Conservation (phyloP, 2,888 invertebrate genomes). For the Phortica magna region DNA sequence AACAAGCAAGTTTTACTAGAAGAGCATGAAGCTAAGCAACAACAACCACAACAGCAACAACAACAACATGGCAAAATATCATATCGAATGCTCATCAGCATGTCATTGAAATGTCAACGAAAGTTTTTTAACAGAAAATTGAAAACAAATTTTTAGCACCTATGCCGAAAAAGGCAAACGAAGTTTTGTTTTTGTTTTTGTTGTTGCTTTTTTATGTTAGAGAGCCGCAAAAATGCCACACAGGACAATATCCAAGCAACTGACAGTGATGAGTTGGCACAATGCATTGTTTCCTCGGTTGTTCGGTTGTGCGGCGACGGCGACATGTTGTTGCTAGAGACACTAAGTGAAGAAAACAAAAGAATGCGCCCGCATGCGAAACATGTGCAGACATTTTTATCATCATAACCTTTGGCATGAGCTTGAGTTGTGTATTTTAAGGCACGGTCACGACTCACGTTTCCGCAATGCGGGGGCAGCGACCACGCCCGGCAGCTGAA, state of each 20-base stretch:
- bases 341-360: neutral
- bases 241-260: neutral
- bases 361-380: neutral
- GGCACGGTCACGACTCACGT: neutral
- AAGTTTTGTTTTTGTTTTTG: slow-evolving; percentile 1
- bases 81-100: slow-evolving; percentile 15
- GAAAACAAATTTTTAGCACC: slow-evolving; percentile 32
- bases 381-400: slow-evolving; percentile 19
- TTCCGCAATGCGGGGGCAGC: neutral
- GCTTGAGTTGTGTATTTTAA: neutral
- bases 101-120: slow-evolving; percentile 25
- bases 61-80: neutral
- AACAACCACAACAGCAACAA: neutral
- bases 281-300: neutral
- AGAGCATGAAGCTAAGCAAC: neutral
- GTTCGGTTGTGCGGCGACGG: neutral
- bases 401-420: slow-evolving; percentile 2
- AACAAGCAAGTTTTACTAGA: neutral
- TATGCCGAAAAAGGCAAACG: neutral
- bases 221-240: slow-evolving; percentile 7
- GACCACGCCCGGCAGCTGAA: neutral
- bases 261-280: neutral
- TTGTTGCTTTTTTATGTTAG: neutral
- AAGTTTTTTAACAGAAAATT: slow-evolving; percentile 27
- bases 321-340: neutral